These are phyloP conservation scores for Meiosimyza decipiens DNA, from an alignment of 2,888 invertebrate species.

Conservation along the genomic window DNA sequence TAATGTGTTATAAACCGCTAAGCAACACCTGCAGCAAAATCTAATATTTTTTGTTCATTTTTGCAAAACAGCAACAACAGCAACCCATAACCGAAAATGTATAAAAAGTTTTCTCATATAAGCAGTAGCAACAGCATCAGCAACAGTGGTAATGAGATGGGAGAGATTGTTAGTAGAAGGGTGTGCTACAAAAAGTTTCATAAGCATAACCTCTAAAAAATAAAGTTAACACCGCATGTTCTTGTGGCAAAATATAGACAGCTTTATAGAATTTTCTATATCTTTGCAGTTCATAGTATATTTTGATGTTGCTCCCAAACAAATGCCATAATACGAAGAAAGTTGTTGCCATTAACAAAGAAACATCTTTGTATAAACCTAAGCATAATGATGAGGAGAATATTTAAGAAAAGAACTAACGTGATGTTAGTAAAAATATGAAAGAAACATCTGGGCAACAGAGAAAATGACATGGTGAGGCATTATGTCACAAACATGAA, in stretches of 20 bases:
- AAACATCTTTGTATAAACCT: neutral
- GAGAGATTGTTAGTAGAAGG: too few species aligned
- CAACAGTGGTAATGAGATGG: too few species aligned
- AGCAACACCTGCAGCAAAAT: slow-evolving; percentile 25
- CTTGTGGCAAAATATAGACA: neutral
- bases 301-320: slow-evolving; percentile 11
- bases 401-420: neutral
- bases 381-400: neutral
- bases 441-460: too few species aligned
- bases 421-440: too few species aligned
- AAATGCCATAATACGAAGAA: neutral
- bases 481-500: too few species aligned
- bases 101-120: slow-evolving; percentile 25
- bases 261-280: neutral
- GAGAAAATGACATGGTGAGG: too few species aligned
- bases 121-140: neutral
- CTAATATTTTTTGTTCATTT: neutral
- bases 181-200: slow-evolving; percentile 4
- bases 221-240: neutral
- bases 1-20: slow-evolving; percentile 20
- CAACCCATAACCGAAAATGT: neutral
- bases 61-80: too few species aligned
- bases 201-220: slow-evolving; percentile 21
- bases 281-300: neutral
- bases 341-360: slow-evolving; percentile 25